Percentiles rank a stretch among this genome's conserved stretches.
Evolutionary conservation across 2,888 invertebrate species (phyloP).

Genomic region (Tipula confusa): DNA sequence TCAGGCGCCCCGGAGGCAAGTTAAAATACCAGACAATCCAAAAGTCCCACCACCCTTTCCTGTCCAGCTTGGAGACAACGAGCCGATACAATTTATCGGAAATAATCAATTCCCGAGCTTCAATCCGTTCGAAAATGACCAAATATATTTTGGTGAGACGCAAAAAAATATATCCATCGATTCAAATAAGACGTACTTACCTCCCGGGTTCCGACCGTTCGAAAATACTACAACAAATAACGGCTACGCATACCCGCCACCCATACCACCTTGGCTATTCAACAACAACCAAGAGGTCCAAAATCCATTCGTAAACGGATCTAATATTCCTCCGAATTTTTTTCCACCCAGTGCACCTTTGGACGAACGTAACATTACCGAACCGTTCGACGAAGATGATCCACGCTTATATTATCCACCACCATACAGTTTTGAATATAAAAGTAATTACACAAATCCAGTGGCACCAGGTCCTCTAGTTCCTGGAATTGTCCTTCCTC

Average conservation of each 20-base stretch:
- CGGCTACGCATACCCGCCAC: conserved; percentile 57
- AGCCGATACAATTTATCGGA: conserved; percentile 82
- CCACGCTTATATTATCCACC: conserved; percentile 88
- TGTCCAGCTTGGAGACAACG: conserved; percentile 78
- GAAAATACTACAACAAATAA: conserved; percentile 41
- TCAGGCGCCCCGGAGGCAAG: conserved; percentile 75
- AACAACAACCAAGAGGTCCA: conserved; percentile 44
- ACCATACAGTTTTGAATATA: conserved; percentile 82
- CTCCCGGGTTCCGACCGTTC: conserved; percentile 57
- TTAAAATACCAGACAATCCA: conserved; percentile 76
- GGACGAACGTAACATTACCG: conserved; percentile 69
- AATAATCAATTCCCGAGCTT: conserved; percentile 60
- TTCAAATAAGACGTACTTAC: conserved; percentile 52
- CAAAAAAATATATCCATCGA: conserved; percentile 41
- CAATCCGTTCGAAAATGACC: conserved; percentile 59
- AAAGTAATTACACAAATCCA: conserved; percentile 66
- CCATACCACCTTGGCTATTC: conserved; percentile 57
- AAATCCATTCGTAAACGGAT: conserved; percentile 40
- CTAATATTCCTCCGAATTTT: conserved; percentile 36
- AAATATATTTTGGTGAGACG: conserved; percentile 55
- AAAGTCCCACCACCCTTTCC: conserved; percentile 91
- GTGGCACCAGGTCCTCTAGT: conserved; percentile 82
- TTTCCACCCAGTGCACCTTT: conserved; percentile 38
- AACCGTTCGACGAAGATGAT: conserved; percentile 83
- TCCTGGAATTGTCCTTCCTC: conserved; percentile 82